Evolutionary conservation across 1,140 invertebrate species (phyloP).

Genomic region (Euura saliciscinereae): DNA sequence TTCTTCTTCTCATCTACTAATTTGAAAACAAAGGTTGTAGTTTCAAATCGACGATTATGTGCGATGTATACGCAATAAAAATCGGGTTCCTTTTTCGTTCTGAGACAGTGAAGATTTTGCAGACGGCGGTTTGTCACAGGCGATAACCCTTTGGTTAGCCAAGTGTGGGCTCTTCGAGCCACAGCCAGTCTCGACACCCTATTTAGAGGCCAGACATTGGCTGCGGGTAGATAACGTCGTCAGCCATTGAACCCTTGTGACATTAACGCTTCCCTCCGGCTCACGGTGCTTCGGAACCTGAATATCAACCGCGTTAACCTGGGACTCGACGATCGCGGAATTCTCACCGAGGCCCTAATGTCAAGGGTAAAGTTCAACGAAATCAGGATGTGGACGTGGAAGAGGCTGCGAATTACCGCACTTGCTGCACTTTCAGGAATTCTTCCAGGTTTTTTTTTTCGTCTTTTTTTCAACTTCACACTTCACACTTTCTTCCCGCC

Average conservation of each 20-base stretch:
- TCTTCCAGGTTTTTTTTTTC: not conserved
- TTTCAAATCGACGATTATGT: not conserved
- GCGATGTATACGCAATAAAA: no score
- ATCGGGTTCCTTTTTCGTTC: no score
- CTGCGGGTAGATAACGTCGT: conserved; percentile 29
- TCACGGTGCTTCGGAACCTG: conserved; percentile 35
- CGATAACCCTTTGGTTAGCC: conserved; percentile 13
- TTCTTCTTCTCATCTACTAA: not conserved
- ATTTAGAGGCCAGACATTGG: conserved; percentile 23
- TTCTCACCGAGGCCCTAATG: not conserved
- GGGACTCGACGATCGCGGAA: not conserved
- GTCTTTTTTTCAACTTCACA: not conserved
- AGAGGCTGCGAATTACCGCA: no score
- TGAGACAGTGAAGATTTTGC: not conserved
- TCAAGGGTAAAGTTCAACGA: conserved; percentile 7
- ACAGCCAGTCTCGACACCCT: not conserved
- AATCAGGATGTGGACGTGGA: not conserved
- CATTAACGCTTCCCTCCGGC: conserved; percentile 36
- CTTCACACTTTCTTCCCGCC: conserved; percentile 14
- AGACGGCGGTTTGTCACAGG: not conserved
- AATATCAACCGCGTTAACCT: conserved; percentile 45
- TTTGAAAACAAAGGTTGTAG: not conserved
- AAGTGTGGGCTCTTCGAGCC: not conserved
- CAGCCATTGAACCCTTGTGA: conserved; percentile 28
- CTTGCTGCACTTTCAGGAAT: no score